A percentile compares a stretch with the other conserved stretches of the same genome.
phyloP scores from a whole-genome alignment of 2,113 vertebrate species.

The Sphaerodactylus townsendi region DNA sequence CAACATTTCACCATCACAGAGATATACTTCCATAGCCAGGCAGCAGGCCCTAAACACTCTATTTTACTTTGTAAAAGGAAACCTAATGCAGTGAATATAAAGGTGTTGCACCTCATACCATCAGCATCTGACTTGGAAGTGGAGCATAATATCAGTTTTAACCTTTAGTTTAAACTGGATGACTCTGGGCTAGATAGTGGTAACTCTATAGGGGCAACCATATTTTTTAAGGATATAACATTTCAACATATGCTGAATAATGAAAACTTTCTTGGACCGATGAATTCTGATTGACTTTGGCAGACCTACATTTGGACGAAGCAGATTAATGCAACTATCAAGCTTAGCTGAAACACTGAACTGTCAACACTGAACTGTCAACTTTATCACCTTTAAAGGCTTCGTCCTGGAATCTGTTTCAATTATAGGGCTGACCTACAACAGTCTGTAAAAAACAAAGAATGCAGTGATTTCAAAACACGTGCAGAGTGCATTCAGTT shows the following conservation, averaged over 20 bases:
- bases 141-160: too few species aligned
- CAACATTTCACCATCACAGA: not conserved
- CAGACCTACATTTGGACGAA: constrained; percentile 52
- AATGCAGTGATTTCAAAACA: not conserved
- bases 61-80: not conserved
- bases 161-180: too few species aligned
- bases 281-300: constrained; percentile 51
- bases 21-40: not conserved
- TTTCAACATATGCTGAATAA: constrained; percentile 37
- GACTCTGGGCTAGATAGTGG: too few species aligned
- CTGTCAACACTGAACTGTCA: constrained; percentile 60
- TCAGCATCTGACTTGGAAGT: not conserved
- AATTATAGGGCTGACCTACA: not conserved
- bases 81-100: not conserved
- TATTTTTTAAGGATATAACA: too few species aligned
- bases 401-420: not conserved
- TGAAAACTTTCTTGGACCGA: constrained; percentile 38
- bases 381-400: constrained; percentile 66
- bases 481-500: not conserved
- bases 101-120: not conserved
- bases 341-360: constrained; percentile 56
- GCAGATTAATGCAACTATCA: constrained; percentile 42
- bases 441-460: not conserved
- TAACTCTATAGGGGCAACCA: too few species aligned
- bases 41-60: not conserved